Evolutionary conservation across 2,888 invertebrate genomes (phyloP).

Genomic region (Melanargia galathea): DNA sequence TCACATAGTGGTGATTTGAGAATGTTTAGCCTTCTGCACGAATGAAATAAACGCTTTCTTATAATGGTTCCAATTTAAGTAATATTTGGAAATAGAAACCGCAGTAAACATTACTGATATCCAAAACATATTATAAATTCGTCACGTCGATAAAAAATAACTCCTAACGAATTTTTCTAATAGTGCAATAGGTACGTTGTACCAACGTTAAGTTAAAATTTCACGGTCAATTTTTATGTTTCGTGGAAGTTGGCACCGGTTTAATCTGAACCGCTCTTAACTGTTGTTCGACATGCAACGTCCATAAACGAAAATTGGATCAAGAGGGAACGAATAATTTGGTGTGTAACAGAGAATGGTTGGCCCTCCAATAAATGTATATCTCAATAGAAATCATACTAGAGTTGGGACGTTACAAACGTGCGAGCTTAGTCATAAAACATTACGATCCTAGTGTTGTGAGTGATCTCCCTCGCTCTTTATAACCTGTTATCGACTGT

Average conservation of each 20-base stretch:
- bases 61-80: not conserved
- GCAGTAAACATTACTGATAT: constrained; percentile 42
- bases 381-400: not conserved
- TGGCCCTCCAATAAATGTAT: constrained; percentile 23
- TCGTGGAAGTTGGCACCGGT: constrained; percentile 75
- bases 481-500: too few species aligned
- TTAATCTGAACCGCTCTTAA: constrained; percentile 74
- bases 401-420: too few species aligned
- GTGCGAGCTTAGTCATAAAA: too few species aligned
- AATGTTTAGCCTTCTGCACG: not conserved
- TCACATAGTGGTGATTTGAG: not conserved
- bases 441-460: too few species aligned
- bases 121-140: constrained; percentile 44
- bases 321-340: constrained; percentile 63
- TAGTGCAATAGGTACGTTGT: constrained; percentile 48
- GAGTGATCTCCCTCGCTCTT: too few species aligned
- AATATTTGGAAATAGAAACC: constrained; percentile 36
- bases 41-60: not conserved
- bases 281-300: constrained; percentile 64
- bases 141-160: constrained; percentile 50
- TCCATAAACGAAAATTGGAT: constrained; percentile 52
- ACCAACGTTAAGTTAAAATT: constrained; percentile 72
- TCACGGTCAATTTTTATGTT: constrained; percentile 80
- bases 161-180: constrained; percentile 54
- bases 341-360: constrained; percentile 48